Evolutionary conservation across 2,113 vertebrate species (phyloP), one percentile per base, ranked within the genome.

Genomic region (Ifrita kowaldi): DNA sequence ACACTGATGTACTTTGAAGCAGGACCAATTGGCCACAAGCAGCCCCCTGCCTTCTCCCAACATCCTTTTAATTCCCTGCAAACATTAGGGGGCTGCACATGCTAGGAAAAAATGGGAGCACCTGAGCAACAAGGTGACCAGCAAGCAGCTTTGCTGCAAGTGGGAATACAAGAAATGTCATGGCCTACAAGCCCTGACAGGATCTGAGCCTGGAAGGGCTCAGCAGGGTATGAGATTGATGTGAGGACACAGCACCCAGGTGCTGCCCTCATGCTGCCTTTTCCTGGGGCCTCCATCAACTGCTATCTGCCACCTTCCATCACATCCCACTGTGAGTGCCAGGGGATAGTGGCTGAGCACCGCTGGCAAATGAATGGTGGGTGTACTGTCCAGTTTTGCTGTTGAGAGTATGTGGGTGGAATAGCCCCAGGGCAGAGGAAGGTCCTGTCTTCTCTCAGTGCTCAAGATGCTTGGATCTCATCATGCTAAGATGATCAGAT

Each of bases 11-110:
- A 52, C 21, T 32, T 56, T 0, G 1, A 57, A 53, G 52, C 9
- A 57, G 65, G 33, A 63, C 20, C 35, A 4, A 10, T 30, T 82
- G 33, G 30, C 49, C 33, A 37, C 22, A 37, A 56, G 52, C 53
- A 86, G 23, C 22, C 53, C 52, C n/a, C 21, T 87, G 60, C 42
- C 21, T 79, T 67, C 10, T 37, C 26, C 42, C 46, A 63, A 5
- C 4, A 11, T 30, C 11, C 16, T 78, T 30, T 39, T 30, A 26
- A 74, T 35, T 44, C 24, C n/a, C 30, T 57, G 62, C 60, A 62
- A 56, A 64, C 1, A 0, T 44, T 39, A 33, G 16, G 37, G 37
- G 30, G 6, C 37, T 65, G n/a, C 32, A 44, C 0, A 0, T 28
- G 28, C 28, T 53, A 65, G 39, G 6, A 55, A 39, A 30, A 78